Percentiles rank a stretch among this genome's conserved stretches.
Evolutionary conservation across 2,888 invertebrate species (phyloP).

Genomic region (Parasteatoda lunata): DNA sequence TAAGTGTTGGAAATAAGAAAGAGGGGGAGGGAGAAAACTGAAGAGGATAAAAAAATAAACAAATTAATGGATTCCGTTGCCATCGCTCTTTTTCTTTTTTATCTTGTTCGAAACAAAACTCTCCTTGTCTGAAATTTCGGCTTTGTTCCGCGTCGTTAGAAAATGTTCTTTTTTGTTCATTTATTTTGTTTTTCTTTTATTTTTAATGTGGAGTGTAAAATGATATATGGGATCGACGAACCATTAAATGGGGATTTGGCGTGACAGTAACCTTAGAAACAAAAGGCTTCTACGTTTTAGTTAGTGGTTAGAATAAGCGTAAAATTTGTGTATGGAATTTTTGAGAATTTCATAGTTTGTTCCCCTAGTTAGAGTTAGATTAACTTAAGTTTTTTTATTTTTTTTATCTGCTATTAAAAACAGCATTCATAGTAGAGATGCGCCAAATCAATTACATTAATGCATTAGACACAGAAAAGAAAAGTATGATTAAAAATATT

Average conservation of each 20-base stretch:
- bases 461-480: too few relatives aligned
- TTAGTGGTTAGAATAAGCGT: too few relatives aligned
- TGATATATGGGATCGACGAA: slow-evolving; percentile 46
- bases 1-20: slow-evolving; percentile 22
- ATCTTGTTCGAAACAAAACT: slow-evolving; percentile 46
- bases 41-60: slow-evolving; percentile 17
- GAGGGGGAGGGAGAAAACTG: neutral
- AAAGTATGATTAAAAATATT: too few relatives aligned
- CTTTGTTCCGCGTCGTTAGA: slow-evolving; percentile 30
- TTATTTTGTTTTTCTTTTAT: slow-evolving; percentile 13
- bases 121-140: slow-evolving; percentile 28
- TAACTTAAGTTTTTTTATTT: too few relatives aligned
- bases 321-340: too few relatives aligned
- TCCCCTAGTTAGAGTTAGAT: too few relatives aligned
- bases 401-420: too few relatives aligned
- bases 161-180: slow-evolving; percentile 3
- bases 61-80: slow-evolving; percentile 17
- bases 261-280: slow-evolving; percentile 26
- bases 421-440: too few relatives aligned
- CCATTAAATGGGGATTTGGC: slow-evolving; percentile 41
- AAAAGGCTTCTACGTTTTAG: neutral
- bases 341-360: too few relatives aligned
- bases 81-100: slow-evolving; percentile 12
- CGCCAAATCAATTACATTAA: too few relatives aligned
- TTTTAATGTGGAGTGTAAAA: slow-evolving; percentile 27